Conservation (phyloP, 2,113 vertebrate genomes). For the Rallus limicola region DNA sequence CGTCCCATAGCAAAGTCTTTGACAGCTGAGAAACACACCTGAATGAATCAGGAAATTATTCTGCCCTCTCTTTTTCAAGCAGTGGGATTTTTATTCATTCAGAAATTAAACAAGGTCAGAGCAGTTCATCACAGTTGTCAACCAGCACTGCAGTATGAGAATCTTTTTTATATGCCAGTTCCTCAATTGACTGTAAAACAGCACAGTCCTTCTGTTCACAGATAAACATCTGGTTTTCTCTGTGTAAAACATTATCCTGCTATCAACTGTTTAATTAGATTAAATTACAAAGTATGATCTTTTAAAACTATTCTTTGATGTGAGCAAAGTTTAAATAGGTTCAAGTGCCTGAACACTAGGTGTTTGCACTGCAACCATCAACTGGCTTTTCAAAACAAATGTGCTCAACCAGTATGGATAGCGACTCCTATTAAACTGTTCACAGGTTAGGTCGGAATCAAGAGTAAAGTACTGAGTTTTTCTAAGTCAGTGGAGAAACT, state of each 20-base stretch:
- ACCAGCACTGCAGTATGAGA: neutral
- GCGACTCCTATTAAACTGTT: neutral
- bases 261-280: neutral
- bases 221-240: conserved; percentile 18
- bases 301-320: neutral
- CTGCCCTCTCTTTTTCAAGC: neutral
- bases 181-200: neutral
- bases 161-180: conserved; percentile 4
- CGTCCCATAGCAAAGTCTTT: neutral
- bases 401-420: neutral
- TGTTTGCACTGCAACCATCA: neutral
- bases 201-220: neutral
- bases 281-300: neutral
- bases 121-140: conserved; percentile 29
- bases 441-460: neutral
- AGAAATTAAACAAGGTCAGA: conserved; percentile 42
- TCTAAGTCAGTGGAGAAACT: neutral
- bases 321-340: neutral
- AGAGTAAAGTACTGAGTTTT: neutral
- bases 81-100: conserved; percentile 2
- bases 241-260: neutral
- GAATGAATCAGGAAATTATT: conserved; percentile 11
- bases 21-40: neutral
- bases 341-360: neutral
- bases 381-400: neutral